Conservation (phyloP, 2,888 invertebrate species). For the Agrilus biguttatus region DNA sequence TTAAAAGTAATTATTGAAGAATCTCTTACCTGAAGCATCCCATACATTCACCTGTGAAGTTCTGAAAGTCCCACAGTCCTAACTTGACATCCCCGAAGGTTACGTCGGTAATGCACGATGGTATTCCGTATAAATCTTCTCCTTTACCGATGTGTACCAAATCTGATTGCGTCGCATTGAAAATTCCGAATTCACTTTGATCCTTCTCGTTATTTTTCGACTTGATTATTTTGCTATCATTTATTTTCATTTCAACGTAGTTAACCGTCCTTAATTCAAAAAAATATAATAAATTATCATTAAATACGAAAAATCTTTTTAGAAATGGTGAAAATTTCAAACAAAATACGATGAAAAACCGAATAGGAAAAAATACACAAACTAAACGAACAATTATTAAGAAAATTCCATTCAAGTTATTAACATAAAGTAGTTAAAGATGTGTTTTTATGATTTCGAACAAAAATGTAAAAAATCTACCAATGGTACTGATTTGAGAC, state of each 20-base stretch:
- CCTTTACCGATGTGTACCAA: slow-evolving; percentile 12
- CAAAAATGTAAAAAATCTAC: too few relatives aligned
- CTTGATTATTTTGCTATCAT: neutral
- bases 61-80: slow-evolving; percentile 79
- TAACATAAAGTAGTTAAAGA: too few relatives aligned
- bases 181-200: slow-evolving; percentile 5
- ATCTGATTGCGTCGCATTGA: slow-evolving; percentile 9
- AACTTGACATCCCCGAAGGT: slow-evolving; percentile 61
- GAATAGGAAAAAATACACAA: too few relatives aligned
- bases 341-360: too few relatives aligned
- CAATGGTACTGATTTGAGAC: too few relatives aligned
- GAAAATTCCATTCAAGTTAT: too few relatives aligned
- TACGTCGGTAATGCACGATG: slow-evolving; percentile 72
- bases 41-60: slow-evolving; percentile 39
- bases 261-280: slow-evolving; percentile 3
- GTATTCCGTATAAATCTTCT: slow-evolving; percentile 35
- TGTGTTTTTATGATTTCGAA: too few relatives aligned
- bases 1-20: slow-evolving; percentile 1
- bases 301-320: too few relatives aligned
- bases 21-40: slow-evolving; percentile 21
- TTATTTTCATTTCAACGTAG: slow-evolving; percentile 4
- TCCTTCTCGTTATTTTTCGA: neutral
- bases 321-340: neutral
- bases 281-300: too few relatives aligned
- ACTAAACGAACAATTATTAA: too few relatives aligned